A percentile compares a stretch with the other conserved stretches of the same genome.
Evolutionary conservation across 2,888 invertebrate species (phyloP).

Genomic region (Epinotia brunnichana): DNA sequence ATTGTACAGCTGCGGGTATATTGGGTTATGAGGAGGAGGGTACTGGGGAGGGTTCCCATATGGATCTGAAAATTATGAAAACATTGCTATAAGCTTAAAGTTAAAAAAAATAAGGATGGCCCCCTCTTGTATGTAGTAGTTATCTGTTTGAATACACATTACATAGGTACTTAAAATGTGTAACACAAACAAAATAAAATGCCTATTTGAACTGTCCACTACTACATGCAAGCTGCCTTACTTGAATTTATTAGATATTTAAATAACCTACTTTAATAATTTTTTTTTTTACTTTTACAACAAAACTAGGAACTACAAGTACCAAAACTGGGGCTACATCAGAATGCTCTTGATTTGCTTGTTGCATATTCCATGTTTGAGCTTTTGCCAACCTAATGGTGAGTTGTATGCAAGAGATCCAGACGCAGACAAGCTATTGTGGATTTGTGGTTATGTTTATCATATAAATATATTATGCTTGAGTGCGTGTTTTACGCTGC

Average conservation of each 20-base stretch:
- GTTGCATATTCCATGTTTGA: not conserved
- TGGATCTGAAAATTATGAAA: conserved; percentile 61
- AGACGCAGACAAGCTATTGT: not conserved
- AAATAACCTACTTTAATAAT: no score
- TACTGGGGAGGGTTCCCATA: conserved; percentile 66
- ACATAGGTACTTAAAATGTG: no score
- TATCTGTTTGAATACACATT: no score
- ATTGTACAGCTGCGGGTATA: conserved; percentile 69
- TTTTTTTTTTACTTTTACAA: no score
- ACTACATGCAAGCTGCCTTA: no score
- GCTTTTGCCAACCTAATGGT: not conserved
- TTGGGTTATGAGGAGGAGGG: conserved; percentile 64
- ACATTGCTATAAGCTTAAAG: no score
- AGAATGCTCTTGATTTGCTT: not conserved
- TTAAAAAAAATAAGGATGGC: not conserved
- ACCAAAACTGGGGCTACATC: not conserved
- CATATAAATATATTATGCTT: no score
- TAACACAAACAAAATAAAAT: no score
- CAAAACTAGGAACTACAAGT: no score
- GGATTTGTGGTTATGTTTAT: not conserved
- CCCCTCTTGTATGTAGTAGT: no score
- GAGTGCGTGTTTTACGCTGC: not conserved
- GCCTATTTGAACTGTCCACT: no score
- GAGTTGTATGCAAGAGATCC: not conserved
- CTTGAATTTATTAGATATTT: no score